Percentiles rank a stretch among this genome's conserved stretches.
These are phyloP conservation scores for Oligia fasciuncula DNA, from an alignment of 2,888 invertebrate species.

Conservation along the genomic window DNA sequence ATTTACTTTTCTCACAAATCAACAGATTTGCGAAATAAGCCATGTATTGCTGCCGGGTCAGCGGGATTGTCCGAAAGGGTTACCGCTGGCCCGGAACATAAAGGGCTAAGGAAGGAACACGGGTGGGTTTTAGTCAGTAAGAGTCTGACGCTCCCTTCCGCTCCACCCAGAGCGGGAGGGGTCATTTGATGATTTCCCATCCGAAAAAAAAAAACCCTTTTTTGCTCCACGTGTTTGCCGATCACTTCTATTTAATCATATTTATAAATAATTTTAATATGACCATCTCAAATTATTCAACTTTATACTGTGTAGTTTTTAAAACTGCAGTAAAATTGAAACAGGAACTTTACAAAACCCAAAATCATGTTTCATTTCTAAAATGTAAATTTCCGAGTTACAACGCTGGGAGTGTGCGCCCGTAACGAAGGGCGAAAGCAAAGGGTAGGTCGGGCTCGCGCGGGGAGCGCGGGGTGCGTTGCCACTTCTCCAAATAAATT, in stretches of 20 bases:
- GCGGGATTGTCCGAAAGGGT: too few relatives aligned
- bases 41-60: background rate
- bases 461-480: slow-evolving; percentile 82
- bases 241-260: background rate
- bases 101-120: too few relatives aligned
- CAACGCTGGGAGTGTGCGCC: slow-evolving; percentile 78
- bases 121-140: too few relatives aligned
- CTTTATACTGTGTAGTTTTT: background rate
- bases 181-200: too few relatives aligned
- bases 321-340: background rate
- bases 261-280: too few relatives aligned
- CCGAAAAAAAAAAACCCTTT: too few relatives aligned
- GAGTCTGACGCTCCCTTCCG: too few relatives aligned
- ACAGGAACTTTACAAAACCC: background rate
- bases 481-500: slow-evolving; percentile 91
- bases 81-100: too few relatives aligned
- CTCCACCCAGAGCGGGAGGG: too few relatives aligned
- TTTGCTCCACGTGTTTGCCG: too few relatives aligned
- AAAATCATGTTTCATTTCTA: background rate
- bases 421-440: slow-evolving; percentile 90
- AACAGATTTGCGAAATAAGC: background rate
- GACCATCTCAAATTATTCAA: background rate
- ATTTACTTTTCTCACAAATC: background rate
- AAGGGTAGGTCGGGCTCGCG: slow-evolving; percentile 87
- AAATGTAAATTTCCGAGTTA: slow-evolving; percentile 75